Conservation (phyloP, 1,140 invertebrate species). For the Cyphomyrmex costatus region DNA sequence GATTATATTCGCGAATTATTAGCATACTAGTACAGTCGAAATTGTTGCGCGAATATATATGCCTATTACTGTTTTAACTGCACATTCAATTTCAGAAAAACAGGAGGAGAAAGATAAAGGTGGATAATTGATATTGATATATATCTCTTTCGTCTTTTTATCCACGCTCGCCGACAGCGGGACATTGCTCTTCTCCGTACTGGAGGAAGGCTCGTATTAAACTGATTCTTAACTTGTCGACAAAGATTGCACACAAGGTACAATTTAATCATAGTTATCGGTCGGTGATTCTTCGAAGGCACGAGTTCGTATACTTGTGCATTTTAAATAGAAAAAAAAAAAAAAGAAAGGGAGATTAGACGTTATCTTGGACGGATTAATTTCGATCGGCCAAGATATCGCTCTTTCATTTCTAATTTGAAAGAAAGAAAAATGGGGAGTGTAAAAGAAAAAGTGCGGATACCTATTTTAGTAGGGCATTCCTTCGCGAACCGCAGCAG, state of each 20-base stretch:
- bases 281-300: slow-evolving; percentile 37
- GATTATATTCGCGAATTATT: slow-evolving; percentile 24
- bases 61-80: not conserved
- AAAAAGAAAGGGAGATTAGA: not conserved
- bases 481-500: slow-evolving; percentile 77
- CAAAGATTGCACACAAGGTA: slow-evolving; percentile 65
- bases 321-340: slow-evolving; percentile 63
- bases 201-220: slow-evolving; percentile 61
- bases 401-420: not conserved
- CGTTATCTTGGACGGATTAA: slow-evolving; percentile 55
- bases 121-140: slow-evolving; percentile 4
- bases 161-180: not conserved
- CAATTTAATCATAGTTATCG: slow-evolving; percentile 67
- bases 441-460: slow-evolving; percentile 22
- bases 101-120: slow-evolving; percentile 5
- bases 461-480: slow-evolving; percentile 80
- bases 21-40: not conserved
- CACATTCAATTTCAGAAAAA: slow-evolving; percentile 20
- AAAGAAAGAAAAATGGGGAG: slow-evolving; percentile 1
- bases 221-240: slow-evolving; percentile 67
- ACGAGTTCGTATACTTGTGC: slow-evolving; percentile 66
- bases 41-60: not conserved
- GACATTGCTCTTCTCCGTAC: not conserved
- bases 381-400: slow-evolving; percentile 29
- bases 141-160: not conserved